Evolutionary conservation across 2,888 invertebrate genomes (phyloP).

Genomic region (Eristalis pertinax): DNA sequence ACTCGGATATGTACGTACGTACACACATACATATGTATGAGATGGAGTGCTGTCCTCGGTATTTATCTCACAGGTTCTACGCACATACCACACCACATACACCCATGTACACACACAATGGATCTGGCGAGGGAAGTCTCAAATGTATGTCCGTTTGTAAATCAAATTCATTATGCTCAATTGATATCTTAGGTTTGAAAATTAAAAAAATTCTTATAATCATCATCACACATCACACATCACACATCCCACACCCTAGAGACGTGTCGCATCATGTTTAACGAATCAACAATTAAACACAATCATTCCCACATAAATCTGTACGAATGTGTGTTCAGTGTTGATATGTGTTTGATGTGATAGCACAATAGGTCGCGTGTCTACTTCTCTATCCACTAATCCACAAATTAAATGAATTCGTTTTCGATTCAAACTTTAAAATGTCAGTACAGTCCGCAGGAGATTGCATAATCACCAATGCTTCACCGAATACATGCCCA

Average conservation of each 20-base stretch:
- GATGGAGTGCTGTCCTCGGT: neutral
- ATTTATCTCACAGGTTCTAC: neutral
- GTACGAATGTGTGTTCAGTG: neutral
- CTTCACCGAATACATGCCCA: conserved; percentile 3
- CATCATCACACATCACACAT: no score
- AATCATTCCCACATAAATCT: neutral
- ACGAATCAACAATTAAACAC: neutral
- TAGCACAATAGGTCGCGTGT: neutral
- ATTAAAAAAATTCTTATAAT: neutral
- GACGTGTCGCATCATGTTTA: neutral
- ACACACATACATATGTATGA: neutral
- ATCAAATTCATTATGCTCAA: neutral
- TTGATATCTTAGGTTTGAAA: neutral
- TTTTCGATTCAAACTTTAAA: neutral
- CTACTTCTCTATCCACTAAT: neutral
- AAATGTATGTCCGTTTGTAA: neutral
- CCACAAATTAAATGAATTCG: neutral
- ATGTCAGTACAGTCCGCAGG: neutral
- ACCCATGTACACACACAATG: neutral
- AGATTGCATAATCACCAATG: conserved; percentile 52
- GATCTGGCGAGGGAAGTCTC: neutral
- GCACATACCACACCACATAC: neutral
- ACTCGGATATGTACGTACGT: neutral
- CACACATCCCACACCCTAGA: neutral
- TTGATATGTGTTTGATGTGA: neutral